Conservation (phyloP, 2,888 invertebrate genomes). For the Leucophenga maculata region DNA sequence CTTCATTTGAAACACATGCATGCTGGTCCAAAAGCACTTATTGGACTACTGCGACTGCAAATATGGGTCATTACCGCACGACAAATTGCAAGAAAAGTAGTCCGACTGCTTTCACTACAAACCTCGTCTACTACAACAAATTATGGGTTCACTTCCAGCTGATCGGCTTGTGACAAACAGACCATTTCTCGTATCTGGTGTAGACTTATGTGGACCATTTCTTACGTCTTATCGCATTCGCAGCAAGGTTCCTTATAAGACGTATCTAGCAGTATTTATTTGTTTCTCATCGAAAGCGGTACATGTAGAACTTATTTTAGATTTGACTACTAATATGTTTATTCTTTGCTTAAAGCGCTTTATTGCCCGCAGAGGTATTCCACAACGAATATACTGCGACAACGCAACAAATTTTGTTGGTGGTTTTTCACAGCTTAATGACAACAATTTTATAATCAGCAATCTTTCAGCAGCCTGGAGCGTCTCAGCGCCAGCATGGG, state of each 20-base stretch:
- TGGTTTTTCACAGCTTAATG: too few species aligned
- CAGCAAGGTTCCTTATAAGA: constrained; percentile 1
- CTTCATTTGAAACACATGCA: neutral
- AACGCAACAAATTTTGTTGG: too few species aligned
- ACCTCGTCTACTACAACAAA: neutral
- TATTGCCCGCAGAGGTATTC: too few species aligned
- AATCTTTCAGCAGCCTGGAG: too few species aligned
- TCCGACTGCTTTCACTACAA: neutral
- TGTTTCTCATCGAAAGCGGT: neutral
- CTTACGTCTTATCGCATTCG: constrained; percentile 1
- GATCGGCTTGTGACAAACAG: neutral
- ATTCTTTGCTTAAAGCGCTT: too few species aligned
- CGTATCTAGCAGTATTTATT: constrained; percentile 1
- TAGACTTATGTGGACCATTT: neutral
- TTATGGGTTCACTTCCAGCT: neutral
- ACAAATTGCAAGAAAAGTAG: neutral
- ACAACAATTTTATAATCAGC: too few species aligned
- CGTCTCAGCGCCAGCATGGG: too few species aligned
- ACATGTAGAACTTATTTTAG: neutral
- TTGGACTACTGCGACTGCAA: neutral
- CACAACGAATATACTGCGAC: too few species aligned
- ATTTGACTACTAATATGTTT: too few species aligned
- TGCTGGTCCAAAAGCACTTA: neutral
- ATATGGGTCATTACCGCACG: neutral
- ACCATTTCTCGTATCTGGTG: neutral